A percentile compares a stretch with the other conserved stretches of the same genome.
phyloP scores from a whole-genome alignment of 2,797 vertebrate genomes.

The Nasua narica region DNA sequence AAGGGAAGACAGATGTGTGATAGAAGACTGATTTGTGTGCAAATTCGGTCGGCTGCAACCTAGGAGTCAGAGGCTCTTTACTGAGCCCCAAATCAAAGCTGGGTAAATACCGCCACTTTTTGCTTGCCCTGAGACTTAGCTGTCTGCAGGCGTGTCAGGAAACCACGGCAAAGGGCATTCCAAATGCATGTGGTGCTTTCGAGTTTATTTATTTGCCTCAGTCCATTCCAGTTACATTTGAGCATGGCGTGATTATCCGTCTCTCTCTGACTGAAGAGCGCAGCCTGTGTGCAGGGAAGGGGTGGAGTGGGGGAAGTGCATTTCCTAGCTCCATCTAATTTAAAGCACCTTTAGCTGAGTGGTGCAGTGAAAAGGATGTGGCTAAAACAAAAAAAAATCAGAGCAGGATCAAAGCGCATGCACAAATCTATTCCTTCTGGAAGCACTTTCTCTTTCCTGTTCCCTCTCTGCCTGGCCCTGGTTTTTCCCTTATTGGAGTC shows the following conservation, averaged over 20 bases:
- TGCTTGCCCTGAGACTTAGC: background rate
- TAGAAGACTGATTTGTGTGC: fast-evolving
- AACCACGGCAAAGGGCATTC: conserved; percentile 56
- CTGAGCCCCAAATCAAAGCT: background rate
- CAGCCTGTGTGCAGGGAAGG: background rate
- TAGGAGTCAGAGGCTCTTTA: fast-evolving
- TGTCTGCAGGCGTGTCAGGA: background rate
- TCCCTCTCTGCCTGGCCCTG: background rate
- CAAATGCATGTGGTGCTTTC: background rate
- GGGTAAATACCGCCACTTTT: conserved; percentile 53
- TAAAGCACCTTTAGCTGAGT: conserved; percentile 91
- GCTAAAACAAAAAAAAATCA: conserved; percentile 92
- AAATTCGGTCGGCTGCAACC: fast-evolving
- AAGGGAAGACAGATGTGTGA: background rate
- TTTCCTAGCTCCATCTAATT: conserved; percentile 85
- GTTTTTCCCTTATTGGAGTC: background rate
- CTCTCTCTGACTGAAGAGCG: conserved; percentile 42
- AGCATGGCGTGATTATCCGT: conserved; percentile 40
- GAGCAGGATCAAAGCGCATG: conserved; percentile 91
- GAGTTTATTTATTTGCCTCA: conserved; percentile 72
- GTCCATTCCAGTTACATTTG: conserved; percentile 64
- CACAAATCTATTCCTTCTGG: conserved; percentile 94
- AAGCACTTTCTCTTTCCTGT: conserved; percentile 77
- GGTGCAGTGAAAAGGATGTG: conserved; percentile 90
- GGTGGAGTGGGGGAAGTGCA: background rate